Evolutionary conservation across 2,888 invertebrate species (phyloP), one percentile per base, ranked within the genome.

Genomic region (Andrena flavipes): DNA sequence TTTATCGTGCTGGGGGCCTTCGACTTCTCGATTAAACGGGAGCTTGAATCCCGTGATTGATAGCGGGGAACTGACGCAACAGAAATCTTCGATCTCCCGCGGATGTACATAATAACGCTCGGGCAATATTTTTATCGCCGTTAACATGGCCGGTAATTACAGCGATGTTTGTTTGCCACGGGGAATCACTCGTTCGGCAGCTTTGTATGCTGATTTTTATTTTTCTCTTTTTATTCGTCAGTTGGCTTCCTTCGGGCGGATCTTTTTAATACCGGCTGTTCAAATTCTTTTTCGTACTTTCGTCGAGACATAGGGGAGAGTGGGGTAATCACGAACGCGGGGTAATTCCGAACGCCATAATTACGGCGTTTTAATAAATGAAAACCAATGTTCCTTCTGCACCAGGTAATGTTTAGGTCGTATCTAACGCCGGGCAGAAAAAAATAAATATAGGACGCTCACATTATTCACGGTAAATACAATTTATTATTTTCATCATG

Each of bases 1-100:
- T 77, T 76, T 60, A 77, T 77, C 72, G 30, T 10, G 3, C 10
- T 1, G 10, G 23, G 7, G 4, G 33, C 4, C 20, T 72, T 33
- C 20, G 26, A 49, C 16, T 26, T 30, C 26, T 10, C 5, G 63
- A 56, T 78, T 68, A 78, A 42, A 68, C 30, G 54, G 10, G 49
- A 42, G 33, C 73, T 35, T 51, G 60, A 78, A 48, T 63, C 56
- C 48, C 68, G 48, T 56, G 74, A 75, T 33, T 68, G 75, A 78
- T 78, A 78, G 33, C 4, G 30, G 51, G 20, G 56, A 8, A 42
- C 7, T 75, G 56, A 74, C 68, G 68, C 68, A 74, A 78, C 2
- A 23, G 76, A 65, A 33, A 78, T 74, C 42, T 35, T 54, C 62
- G 67, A 74, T 78, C 67, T 62, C 29, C 10, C 51, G 13, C 51